A percentile compares a stretch with the other conserved stretches of the same genome.
These are phyloP conservation scores for Thera obeliscata DNA, from an alignment of 2,888 invertebrate genomes.

Conservation along the genomic window DNA sequence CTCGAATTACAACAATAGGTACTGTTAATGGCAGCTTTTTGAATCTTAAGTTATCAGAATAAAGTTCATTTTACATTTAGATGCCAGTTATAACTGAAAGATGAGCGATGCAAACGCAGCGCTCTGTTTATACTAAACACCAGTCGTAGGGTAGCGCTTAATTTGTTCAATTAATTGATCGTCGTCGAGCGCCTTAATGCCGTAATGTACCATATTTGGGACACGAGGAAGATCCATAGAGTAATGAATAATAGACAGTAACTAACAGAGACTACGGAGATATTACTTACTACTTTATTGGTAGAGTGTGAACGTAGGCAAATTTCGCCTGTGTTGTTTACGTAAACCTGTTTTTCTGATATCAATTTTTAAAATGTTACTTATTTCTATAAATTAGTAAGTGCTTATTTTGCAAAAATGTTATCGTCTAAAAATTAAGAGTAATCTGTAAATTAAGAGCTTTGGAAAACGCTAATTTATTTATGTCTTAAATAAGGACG, in stretches of 20 bases:
- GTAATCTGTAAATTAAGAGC: too few species aligned
- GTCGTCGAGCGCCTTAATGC: slow-evolving; percentile 69
- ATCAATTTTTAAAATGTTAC: too few species aligned
- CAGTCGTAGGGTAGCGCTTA: slow-evolving; percentile 60
- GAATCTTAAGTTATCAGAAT: background rate
- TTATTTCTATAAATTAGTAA: too few species aligned
- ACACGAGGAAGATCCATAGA: slow-evolving; percentile 48
- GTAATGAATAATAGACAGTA: slow-evolving; percentile 6
- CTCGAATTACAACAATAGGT: too few species aligned
- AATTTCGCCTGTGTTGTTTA: too few species aligned
- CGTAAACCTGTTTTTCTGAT: too few species aligned
- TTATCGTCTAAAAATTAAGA: too few species aligned
- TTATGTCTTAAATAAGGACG: too few species aligned
- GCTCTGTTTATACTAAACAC: slow-evolving; percentile 40
- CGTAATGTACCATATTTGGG: slow-evolving; percentile 71
- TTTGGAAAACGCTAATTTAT: too few species aligned
- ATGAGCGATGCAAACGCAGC: slow-evolving; percentile 40
- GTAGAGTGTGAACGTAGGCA: too few species aligned
- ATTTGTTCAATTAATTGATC: slow-evolving; percentile 80
- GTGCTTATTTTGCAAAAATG: too few species aligned
- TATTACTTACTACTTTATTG: too few species aligned
- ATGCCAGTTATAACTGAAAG: background rate
- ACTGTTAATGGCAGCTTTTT: background rate
- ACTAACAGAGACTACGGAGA: background rate
- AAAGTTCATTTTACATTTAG: slow-evolving; percentile 18